A percentile compares a stretch with the other conserved stretches of the same genome.
These are phyloP conservation scores for Zygaena filipendulae DNA, from an alignment of 2,888 invertebrate genomes.

Conservation along the genomic window DNA sequence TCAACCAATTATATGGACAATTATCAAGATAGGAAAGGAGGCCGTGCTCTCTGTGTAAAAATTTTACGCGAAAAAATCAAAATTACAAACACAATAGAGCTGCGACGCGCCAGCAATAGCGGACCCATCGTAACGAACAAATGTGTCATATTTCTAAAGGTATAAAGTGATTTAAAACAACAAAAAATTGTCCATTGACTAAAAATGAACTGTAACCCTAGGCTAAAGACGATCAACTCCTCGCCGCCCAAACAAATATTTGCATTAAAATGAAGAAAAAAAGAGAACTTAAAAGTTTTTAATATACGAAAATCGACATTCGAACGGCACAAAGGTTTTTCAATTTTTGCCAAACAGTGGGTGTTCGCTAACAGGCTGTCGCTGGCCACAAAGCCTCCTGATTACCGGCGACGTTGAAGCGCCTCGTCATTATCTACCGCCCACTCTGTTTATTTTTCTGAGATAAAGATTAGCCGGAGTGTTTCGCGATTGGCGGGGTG, in stretches of 20 bases:
- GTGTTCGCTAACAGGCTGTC: conserved; percentile 48
- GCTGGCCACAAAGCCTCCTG: conserved; percentile 57
- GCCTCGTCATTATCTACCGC: conserved; percentile 60
- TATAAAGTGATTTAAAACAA: too few species aligned
- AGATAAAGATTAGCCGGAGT: conserved; percentile 66
- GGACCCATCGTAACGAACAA: too few species aligned
- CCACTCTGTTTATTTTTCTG: conserved; percentile 66
- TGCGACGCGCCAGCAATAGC: conserved; percentile 17
- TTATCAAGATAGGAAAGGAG: conserved; percentile 46
- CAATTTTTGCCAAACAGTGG: conserved; percentile 55
- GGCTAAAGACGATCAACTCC: neutral
- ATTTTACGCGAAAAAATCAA: conserved; percentile 46
- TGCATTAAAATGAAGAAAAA: conserved; percentile 1
- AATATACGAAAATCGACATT: conserved; percentile 24
- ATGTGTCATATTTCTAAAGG: too few species aligned
- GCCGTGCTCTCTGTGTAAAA: conserved; percentile 25
- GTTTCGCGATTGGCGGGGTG: conserved; percentile 53
- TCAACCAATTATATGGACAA: conserved; percentile 60
- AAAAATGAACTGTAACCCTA: conserved; percentile 36
- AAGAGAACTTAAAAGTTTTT: conserved; percentile 21
- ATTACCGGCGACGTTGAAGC: conserved; percentile 51
- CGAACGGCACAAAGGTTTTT: conserved; percentile 29
- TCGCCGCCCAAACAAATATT: conserved; percentile 9
- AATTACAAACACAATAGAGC: conserved; percentile 28
- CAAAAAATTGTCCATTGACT: conserved; percentile 36